These are phyloP conservation scores for Sebastes itinus DNA, from an alignment of 2,797 vertebrate species.

Conservation along the genomic window DNA sequence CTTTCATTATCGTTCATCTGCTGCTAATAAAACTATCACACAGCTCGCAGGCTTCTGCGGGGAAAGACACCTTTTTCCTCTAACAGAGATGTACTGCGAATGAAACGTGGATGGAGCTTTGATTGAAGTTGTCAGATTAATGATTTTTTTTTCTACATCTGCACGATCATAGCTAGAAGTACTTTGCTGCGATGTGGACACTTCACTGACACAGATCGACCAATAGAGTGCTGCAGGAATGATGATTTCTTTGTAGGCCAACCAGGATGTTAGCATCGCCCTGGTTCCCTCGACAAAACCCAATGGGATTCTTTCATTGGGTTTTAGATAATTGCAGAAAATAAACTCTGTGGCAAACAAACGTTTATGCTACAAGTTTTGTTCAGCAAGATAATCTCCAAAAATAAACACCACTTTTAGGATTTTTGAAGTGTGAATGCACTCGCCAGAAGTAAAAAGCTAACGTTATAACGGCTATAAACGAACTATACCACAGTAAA, in stretches of 20 bases:
- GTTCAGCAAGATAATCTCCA: no score
- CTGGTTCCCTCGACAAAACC: no score
- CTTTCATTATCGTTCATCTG: constrained; percentile 25
- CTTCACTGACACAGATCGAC: not conserved
- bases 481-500: no score
- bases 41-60: not conserved
- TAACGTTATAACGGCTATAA: no score
- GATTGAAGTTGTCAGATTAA: not conserved
- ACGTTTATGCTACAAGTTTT: no score
- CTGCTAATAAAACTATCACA: constrained; percentile 18
- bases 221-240: not conserved
- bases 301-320: no score
- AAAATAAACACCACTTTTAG: no score
- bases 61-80: not conserved
- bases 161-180: not conserved
- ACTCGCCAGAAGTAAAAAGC: no score
- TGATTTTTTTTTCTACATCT: not conserved
- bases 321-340: no score
- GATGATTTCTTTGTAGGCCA: fast-evolving
- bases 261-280: no score
- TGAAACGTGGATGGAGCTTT: not conserved
- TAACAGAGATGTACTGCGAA: not conserved
- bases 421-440: no score
- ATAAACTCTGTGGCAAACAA: no score
- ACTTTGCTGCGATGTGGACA: not conserved